Evolutionary conservation across 2,888 invertebrate species (phyloP).

Genomic region (Archips crataeganus): DNA sequence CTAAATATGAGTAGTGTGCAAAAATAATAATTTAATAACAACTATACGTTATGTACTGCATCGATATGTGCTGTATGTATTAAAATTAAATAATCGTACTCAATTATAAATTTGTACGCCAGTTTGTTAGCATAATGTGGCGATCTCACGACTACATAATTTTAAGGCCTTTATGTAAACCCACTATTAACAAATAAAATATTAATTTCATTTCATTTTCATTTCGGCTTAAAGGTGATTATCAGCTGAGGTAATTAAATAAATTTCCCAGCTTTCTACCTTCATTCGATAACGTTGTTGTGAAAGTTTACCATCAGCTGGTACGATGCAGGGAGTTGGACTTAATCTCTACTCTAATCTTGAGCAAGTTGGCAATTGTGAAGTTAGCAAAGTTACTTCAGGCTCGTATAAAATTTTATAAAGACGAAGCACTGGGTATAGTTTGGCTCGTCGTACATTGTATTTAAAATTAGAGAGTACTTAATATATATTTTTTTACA

Average conservation of each 20-base stretch:
- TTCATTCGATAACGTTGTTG: slow-evolving; percentile 36
- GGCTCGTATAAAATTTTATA: slow-evolving; percentile 29
- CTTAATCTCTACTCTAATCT: slow-evolving; percentile 66
- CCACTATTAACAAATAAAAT: no score
- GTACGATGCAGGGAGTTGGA: slow-evolving; percentile 51
- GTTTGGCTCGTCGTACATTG: neutral
- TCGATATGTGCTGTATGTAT: no score
- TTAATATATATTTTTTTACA: no score
- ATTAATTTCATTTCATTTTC: no score
- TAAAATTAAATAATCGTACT: no score
- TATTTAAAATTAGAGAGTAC: neutral
- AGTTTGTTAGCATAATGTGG: no score
- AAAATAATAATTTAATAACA: neutral
- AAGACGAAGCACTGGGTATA: slow-evolving; percentile 28
- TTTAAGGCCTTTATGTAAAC: no score
- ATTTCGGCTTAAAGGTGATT: neutral
- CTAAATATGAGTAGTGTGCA: neutral
- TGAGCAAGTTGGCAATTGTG: slow-evolving; percentile 58
- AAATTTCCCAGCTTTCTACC: slow-evolving; percentile 31
- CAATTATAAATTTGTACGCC: no score
- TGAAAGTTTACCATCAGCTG: slow-evolving; percentile 38
- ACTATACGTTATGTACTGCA: neutral
- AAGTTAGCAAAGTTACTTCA: slow-evolving; percentile 42
- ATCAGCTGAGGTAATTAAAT: slow-evolving; percentile 16
- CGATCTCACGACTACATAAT: no score